Base-by-base conservation (phyloP, 2,797 vertebrate genomes). In the Sebastes paucispinis region DNA sequence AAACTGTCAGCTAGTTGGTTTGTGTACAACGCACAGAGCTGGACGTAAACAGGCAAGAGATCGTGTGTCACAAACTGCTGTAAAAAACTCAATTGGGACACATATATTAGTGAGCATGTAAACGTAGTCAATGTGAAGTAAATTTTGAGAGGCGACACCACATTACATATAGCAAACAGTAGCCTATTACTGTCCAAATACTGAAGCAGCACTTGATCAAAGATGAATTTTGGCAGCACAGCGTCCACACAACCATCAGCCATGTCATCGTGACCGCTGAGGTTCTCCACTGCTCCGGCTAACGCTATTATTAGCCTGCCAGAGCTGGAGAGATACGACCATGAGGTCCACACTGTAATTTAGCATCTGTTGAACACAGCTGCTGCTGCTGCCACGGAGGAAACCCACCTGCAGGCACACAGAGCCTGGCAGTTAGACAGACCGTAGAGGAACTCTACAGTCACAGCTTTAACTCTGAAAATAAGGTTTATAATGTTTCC, bases 351-450 rank as follows among this genome's bases (percentile, higher is more conserved):
- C 87, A 87, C 94, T 94, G 83, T 94, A 93, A 94, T 94, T 95
- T 94, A 94, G 91, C 93, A 94, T 95, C 93, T 95, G 94, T 83
- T 84, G 78, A 90, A 74, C 86, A 77, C 93, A 93, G 92, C 92
- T 93, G 93, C 91, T 81, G 86, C 85, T 20, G 69, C 85, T 20
- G 69, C 87, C 83, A 58, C 36, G 68, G 87, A 84, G 68, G 76
- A 85, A 87, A 89, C 82, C 90, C 85, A 90, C 87, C 90, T 90
- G 89, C 89, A 88, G 76, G 65, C 64, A 12, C 36, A 75, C 52
- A 50, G 62, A 59, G 52, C 63, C 60, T 52, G 54, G 60, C 52
- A 27, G 58, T 9, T 2, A 55, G 6, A 50, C 7, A 55, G 12
- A 34, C n/a, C 12, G 2, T 0, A 10, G 14, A 67, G 55, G 5